phyloP scores from a whole-genome alignment of 2,113 vertebrate species.

The Mystacornis crossleyi region DNA sequence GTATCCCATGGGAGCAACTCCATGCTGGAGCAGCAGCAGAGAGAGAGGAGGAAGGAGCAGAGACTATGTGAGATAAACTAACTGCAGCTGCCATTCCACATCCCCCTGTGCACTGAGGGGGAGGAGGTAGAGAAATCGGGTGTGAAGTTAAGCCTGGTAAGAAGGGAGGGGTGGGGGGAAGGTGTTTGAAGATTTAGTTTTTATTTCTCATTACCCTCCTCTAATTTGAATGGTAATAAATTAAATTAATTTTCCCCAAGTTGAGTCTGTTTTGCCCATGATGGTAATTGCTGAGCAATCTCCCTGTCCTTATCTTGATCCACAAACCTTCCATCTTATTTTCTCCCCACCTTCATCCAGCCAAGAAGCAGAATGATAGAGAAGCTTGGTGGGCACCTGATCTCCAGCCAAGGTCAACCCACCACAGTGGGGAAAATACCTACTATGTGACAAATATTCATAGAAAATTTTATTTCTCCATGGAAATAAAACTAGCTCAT shows the following conservation, averaged over 20 bases:
- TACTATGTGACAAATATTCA: background rate
- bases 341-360: background rate
- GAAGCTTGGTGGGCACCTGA: background rate
- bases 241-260: background rate
- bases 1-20: background rate
- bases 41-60: background rate
- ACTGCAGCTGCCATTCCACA: background rate
- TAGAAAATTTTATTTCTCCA: background rate
- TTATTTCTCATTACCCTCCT: background rate
- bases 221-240: background rate
- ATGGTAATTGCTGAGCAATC: background rate
- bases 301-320: background rate
- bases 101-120: accelerated
- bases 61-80: background rate
- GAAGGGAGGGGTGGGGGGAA: background rate
- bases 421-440: background rate
- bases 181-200: background rate
- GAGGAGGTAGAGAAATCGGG: background rate
- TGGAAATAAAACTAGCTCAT: background rate
- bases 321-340: background rate
- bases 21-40: background rate
- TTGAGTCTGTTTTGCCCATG: background rate
- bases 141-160: background rate
- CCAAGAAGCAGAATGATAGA: background rate
- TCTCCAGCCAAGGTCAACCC: background rate